Evolutionary conservation across 1,140 invertebrate species (phyloP), one percentile per base, ranked within the genome.

Genomic region (Sycophila sp.): DNA sequence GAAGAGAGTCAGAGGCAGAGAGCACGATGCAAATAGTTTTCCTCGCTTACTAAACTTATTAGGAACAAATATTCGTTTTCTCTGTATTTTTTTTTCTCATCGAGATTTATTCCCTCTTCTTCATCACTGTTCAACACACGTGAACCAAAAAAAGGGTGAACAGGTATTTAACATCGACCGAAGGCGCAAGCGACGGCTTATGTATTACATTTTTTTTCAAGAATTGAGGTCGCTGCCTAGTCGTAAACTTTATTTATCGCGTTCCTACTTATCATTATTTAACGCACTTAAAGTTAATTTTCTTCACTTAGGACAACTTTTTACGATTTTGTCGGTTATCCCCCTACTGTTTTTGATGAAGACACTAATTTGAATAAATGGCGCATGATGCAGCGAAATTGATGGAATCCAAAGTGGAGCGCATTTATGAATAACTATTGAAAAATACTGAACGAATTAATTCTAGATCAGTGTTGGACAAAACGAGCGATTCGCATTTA

Each of bases 11-110:
- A 26, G 22, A 58, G n/a, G 24, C 36, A 58, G 53, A 67, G 53
- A 67, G 53, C 53, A 36, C 5, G 24, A 45, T 58, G 22, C 30
- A 15, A 42, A 15, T 56, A 45, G 1, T 30, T 42, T 42, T 45
- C 7, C n/a, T 58, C 10, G 17, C 7, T 4, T 28, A 36, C 59
- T 68, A 47, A 68, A 49, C 10, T 59, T 68, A 68, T 32, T 68
- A 68, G 65, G 65, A 68, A 68, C 65, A 68, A 68, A 47, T 38
- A 40, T 67, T 59, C 17, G 19, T 28, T 58, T 45, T 34, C 2
- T 34, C 15, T 36, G n/a, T n/a, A n/a, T n/a, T n/a, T 64, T 51
- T 53, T 51, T 5, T 30, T 11, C 28, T 53, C 2, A 17, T 47
- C 2, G 17, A 47, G 19, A 47, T 47, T 47, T 22, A 7, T 47